Conservation (phyloP, 2,797 vertebrate genomes). For the Pteropus rufus region DNA sequence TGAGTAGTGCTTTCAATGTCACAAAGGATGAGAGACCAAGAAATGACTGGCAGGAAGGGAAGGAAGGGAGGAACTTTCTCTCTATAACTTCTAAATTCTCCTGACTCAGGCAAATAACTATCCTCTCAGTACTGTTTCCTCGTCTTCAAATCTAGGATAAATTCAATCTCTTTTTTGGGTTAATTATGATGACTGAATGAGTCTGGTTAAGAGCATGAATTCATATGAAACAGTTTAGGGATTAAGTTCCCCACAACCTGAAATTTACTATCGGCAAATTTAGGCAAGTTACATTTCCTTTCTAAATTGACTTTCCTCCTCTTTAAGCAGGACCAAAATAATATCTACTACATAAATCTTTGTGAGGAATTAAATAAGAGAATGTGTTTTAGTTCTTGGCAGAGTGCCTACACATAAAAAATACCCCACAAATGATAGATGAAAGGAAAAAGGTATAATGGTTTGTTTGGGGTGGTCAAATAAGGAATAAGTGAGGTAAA, state of each 20-base stretch:
- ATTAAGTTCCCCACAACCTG: neutral
- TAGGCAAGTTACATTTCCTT: neutral
- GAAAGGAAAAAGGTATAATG: neutral
- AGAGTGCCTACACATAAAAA: neutral
- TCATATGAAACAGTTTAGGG: neutral
- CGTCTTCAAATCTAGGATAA: neutral
- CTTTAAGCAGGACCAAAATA: neutral
- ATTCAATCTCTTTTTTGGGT: neutral
- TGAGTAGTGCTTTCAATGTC: neutral
- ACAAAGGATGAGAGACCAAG: neutral
- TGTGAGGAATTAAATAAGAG: neutral
- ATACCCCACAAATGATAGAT: neutral
- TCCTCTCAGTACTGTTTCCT: neutral
- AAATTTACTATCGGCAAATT: neutral
- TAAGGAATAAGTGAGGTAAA: neutral
- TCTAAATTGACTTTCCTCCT: neutral
- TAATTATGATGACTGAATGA: neutral
- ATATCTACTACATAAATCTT: neutral
- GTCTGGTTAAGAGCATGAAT: neutral
- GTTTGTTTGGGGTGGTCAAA: neutral
- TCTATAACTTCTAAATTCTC: neutral
- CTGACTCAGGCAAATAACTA: neutral
- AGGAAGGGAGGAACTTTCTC: neutral
- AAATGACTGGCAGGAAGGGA: too few relatives aligned
- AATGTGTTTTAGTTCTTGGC: neutral